Evolutionary conservation across 1,140 invertebrate species (phyloP), one percentile per base, ranked within the genome.

Genomic region (Monochamus saltuarius): DNA sequence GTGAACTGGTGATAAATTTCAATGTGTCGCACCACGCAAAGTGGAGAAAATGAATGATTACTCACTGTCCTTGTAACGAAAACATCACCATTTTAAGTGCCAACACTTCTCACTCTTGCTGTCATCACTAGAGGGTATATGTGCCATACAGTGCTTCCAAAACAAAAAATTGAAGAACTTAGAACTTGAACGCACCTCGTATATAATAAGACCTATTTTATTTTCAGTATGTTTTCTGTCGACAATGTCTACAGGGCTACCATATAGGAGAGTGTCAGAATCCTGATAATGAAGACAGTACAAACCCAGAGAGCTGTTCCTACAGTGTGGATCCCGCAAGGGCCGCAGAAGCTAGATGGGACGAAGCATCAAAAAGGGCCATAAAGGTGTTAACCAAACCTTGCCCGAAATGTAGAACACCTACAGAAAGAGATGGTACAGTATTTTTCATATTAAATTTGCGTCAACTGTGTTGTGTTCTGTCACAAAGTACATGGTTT

Each of bases 391-490:
- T 84, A 6, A 92, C 90, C 9, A 95, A 95, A 78, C 90, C 91
- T 1, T 95, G 93, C 77, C 92, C 92, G 1, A 88, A 90, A 68
- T 95, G 92, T 77, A 81, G 89, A 66, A 91, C 90, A 9, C 89
- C 90, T 37, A 95, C 91, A 2, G 92, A 95, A 79, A 79, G 89
- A 73, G 88, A 89, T 77, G 91, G 90, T 87, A 75, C 54, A 45
- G 7, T 34, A 56, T 38, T 55, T 13, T 14, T 6, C 6, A 42
- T 42, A 42, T 42, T 3, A 6, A 42, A 16, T 42, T 10, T 42
- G 39, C n/a, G 1, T 42, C 1, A 13, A 8, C 1, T 10, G 1
- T 42, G 7, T 6, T 10, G 6, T 6, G 10, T 8, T 13, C 6
- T 13, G 6, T 42, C 4, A 40, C 39, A 8, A 40, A 40, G 39